phyloP scores from a whole-genome alignment of 2,113 vertebrate species.

The Syngnathoides biaculeatus region DNA sequence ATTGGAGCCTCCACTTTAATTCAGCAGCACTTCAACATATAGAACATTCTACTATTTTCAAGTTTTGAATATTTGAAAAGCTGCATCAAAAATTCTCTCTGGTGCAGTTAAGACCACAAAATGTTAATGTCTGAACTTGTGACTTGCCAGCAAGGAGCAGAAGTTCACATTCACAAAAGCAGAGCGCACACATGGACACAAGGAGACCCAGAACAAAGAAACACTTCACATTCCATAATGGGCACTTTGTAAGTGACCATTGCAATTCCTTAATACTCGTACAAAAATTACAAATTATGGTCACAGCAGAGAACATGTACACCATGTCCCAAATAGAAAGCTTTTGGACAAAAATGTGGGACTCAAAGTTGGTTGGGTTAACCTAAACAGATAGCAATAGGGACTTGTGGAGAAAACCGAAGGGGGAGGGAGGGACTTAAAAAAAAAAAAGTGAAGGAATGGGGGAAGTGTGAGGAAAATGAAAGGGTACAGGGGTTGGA shows the following conservation, averaged over 20 bases:
- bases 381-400: slow-evolving; percentile 37
- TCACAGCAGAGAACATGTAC: slow-evolving; percentile 9
- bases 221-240: slow-evolving; percentile 53
- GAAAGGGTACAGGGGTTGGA: slow-evolving; percentile 50
- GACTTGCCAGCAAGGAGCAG: slow-evolving; percentile 12
- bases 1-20: neutral
- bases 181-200: slow-evolving; percentile 23
- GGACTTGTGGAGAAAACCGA: slow-evolving; percentile 32
- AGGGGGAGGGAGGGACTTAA: slow-evolving; percentile 44
- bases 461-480: slow-evolving; percentile 54
- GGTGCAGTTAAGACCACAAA: neutral
- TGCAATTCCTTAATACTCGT: neutral
- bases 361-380: slow-evolving; percentile 23
- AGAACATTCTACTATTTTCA: neutral
- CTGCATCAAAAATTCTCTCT: neutral
- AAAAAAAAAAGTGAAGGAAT: slow-evolving; percentile 32
- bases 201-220: slow-evolving; percentile 50
- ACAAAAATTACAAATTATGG: neutral
- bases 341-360: neutral
- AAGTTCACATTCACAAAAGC: slow-evolving; percentile 45
- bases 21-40: neutral
- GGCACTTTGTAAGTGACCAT: slow-evolving; percentile 11
- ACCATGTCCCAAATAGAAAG: slow-evolving; percentile 15
- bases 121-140: neutral
- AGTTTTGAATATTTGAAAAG: neutral